Percentiles rank a stretch among this genome's conserved stretches.
Evolutionary conservation across 92 coral and sea anemone genomes (phyloP).

Genomic region (Paragorgia papillata): DNA sequence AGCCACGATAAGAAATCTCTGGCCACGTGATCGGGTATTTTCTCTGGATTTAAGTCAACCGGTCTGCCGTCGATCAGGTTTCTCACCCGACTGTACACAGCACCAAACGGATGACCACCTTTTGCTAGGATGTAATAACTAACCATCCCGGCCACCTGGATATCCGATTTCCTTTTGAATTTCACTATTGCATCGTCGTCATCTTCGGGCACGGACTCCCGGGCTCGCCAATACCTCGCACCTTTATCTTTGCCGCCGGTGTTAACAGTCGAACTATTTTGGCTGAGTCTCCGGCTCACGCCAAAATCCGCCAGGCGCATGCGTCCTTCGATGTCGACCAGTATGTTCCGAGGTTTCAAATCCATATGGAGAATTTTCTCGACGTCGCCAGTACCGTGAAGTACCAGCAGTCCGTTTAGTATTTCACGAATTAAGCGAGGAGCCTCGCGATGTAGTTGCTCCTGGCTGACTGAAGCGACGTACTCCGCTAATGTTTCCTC

Average conservation of each 20-base stretch:
- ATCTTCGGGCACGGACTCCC: conserved; percentile 18
- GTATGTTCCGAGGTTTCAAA: conserved; percentile 17
- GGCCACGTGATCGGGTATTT: not conserved
- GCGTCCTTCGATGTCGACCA: conserved; percentile 6
- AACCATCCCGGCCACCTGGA: conserved; percentile 28
- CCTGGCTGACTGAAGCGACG: not conserved
- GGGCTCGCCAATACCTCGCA: conserved; percentile 22
- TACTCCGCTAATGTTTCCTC: conserved; percentile 7
- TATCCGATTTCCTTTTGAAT: conserved; percentile 19
- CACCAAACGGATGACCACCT: conserved; percentile 28
- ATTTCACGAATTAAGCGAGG: conserved; percentile 17
- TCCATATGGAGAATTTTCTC: conserved; percentile 21
- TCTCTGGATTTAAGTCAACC: conserved; percentile 11
- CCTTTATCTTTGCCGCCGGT: conserved; percentile 11
- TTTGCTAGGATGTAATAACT: conserved; percentile 5
- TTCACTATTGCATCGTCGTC: not conserved
- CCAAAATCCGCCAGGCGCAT: conserved; percentile 31
- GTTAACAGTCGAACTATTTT: not conserved
- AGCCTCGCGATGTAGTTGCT: not conserved
- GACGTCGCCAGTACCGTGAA: not conserved
- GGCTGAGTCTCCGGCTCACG: conserved; percentile 1
- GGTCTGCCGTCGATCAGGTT: not conserved
- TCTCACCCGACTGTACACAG: conserved; percentile 4
- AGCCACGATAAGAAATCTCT: conserved; percentile 24
- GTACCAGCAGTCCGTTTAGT: not conserved